Percentiles rank a stretch among this genome's conserved stretches.
Conservation (phyloP, 2,888 invertebrate genomes). For the Nephrotoma appendiculata region DNA sequence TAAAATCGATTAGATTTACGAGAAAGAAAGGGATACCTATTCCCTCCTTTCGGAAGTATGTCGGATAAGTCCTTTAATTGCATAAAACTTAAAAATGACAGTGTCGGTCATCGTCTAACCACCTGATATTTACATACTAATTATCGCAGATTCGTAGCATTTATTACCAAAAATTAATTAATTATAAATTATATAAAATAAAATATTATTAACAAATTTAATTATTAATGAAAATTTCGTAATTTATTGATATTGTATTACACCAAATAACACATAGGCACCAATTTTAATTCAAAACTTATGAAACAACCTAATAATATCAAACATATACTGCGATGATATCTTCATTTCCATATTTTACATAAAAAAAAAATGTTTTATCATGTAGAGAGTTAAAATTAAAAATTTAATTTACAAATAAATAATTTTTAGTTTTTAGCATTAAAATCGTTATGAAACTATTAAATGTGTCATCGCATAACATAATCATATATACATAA, state of each 20-base stretch:
- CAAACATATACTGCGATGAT: background rate
- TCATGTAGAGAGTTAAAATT: background rate
- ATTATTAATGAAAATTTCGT: no score
- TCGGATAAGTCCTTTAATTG: no score
- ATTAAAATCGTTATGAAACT: background rate
- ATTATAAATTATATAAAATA: no score
- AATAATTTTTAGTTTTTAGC: background rate
- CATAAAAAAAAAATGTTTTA: background rate
- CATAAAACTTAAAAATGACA: no score
- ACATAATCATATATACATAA: background rate
- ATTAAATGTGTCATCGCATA: background rate
- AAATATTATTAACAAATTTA: no score
- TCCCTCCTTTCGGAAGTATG: no score
- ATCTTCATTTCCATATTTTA: background rate
- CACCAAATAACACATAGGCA: background rate
- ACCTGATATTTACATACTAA: no score
- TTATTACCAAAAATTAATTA: no score
- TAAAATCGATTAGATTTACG: no score
- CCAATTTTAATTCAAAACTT: background rate
- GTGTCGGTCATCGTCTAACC: no score
- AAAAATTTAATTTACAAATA: background rate
- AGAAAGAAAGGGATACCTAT: no score
- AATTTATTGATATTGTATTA: background rate
- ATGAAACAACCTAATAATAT: background rate
- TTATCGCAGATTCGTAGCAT: no score